Conservation (phyloP, 2,888 invertebrate species). For the Cryptophagus acutangulus region DNA sequence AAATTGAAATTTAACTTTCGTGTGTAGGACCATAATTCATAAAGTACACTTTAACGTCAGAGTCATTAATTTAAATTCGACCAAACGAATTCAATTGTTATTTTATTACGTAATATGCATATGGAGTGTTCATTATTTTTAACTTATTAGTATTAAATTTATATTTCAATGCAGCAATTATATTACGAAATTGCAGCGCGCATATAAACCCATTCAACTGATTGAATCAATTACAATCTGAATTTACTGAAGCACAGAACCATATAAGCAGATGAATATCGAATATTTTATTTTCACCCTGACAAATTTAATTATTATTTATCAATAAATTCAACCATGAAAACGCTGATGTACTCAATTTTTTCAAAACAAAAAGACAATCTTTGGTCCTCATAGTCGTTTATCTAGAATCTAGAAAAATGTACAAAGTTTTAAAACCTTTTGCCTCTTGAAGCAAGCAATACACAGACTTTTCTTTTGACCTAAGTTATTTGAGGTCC, state of each 20-base stretch:
- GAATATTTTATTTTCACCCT: not conserved
- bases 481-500: not conserved
- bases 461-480: not conserved
- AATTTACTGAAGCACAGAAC: conserved; percentile 2
- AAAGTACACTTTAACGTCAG: too few relatives aligned
- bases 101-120: not conserved
- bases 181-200: not conserved
- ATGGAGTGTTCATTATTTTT: conserved; percentile 1
- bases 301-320: too few relatives aligned
- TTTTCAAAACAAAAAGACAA: too few relatives aligned
- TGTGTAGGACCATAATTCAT: too few relatives aligned
- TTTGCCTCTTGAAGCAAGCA: too few relatives aligned
- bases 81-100: not conserved
- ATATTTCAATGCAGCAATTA: not conserved
- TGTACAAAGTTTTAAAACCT: too few relatives aligned
- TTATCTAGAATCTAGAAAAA: too few relatives aligned
- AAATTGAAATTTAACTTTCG: too few relatives aligned
- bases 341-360: too few relatives aligned
- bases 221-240: not conserved
- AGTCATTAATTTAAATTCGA: not conserved
- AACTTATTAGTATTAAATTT: not conserved
- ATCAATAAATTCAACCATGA: too few relatives aligned
- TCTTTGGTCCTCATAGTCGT: too few relatives aligned
- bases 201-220: not conserved
- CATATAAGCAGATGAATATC: not conserved